These are phyloP conservation scores for Trichoplusia ni DNA, from an alignment of 1,140 invertebrate genomes.

Conservation along the genomic window DNA sequence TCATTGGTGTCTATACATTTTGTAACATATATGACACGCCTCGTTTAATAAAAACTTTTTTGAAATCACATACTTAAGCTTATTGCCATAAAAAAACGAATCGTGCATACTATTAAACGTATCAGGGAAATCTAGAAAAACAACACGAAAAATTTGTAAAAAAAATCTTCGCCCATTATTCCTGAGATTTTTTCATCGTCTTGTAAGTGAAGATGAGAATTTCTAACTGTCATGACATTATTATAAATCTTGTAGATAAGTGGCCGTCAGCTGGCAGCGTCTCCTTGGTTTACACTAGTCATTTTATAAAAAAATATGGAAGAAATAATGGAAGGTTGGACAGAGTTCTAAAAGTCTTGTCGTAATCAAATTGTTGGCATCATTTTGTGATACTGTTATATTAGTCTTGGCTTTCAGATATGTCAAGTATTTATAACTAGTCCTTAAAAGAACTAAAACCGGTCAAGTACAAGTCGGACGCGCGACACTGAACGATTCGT, in stretches of 20 bases:
- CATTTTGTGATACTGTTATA: background rate
- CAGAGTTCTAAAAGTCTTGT: conserved; percentile 4
- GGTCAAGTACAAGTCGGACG: too few species aligned
- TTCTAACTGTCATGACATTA: conserved; percentile 29
- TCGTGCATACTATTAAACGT: too few species aligned
- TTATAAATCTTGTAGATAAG: conserved; percentile 35
- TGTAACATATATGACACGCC: too few species aligned
- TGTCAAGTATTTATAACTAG: too few species aligned
- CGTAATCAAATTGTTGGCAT: background rate
- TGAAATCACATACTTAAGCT: too few species aligned
- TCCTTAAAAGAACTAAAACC: too few species aligned
- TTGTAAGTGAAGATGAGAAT: conserved; percentile 14
- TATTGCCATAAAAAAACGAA: too few species aligned
- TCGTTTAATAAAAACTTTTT: background rate
- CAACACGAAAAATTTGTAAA: background rate
- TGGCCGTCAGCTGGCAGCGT: conserved; percentile 1
- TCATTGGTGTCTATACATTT: too few species aligned
- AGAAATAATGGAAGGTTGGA: conserved; percentile 3
- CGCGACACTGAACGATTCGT: too few species aligned
- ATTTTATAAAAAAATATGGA: conserved; percentile 10
- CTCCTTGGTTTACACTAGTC: conserved; percentile 25
- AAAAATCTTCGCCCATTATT: background rate
- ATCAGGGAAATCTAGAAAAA: too few species aligned
- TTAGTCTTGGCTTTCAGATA: too few species aligned
- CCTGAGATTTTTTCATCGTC: conserved; percentile 4